Evolutionary conservation across 2,888 invertebrate genomes (phyloP).

Genomic region (Neoscelio sp.): DNA sequence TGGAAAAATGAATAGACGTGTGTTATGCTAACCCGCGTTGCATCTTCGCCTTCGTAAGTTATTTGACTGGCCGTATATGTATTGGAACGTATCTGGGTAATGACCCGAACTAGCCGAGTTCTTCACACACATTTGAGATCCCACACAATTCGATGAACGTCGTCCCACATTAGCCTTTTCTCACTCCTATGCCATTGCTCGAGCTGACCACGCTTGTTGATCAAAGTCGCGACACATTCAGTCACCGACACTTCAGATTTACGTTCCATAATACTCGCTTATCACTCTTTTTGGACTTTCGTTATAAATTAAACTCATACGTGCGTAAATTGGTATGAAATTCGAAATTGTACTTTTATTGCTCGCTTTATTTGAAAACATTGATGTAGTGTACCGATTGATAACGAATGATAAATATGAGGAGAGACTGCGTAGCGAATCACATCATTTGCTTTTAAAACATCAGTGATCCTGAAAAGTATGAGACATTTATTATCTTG

Average conservation of each 20-base stretch:
- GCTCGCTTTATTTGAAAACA: constrained; percentile 36
- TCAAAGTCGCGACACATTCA: constrained; percentile 69
- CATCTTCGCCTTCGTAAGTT: constrained; percentile 39
- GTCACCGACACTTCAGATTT: constrained; percentile 64
- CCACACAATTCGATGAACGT: constrained; percentile 72
- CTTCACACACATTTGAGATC: constrained; percentile 74
- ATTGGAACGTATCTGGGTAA: constrained; percentile 76
- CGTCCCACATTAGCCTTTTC: constrained; percentile 74
- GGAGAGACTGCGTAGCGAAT: constrained; percentile 5
- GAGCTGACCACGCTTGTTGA: constrained; percentile 72
- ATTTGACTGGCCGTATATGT: constrained; percentile 45
- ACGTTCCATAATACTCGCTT: constrained; percentile 64
- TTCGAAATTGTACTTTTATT: constrained; percentile 53
- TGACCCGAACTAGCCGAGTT: constrained; percentile 73
- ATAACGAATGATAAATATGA: constrained; percentile 47
- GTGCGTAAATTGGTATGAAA: constrained; percentile 48
- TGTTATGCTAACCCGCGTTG: constrained; percentile 35
- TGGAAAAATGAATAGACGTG: constrained; percentile 27
- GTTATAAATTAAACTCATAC: constrained; percentile 49
- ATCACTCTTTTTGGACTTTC: constrained; percentile 47
- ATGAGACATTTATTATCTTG: constrained; percentile 24
- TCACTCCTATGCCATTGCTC: constrained; percentile 73
- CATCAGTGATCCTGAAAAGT: constrained; percentile 1
- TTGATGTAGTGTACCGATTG: constrained; percentile 39
- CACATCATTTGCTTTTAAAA: constrained; percentile 35